Evolutionary conservation across 92 coral and sea anemone species (phyloP).

Genomic region (Epizoanthus illoricatus): DNA sequence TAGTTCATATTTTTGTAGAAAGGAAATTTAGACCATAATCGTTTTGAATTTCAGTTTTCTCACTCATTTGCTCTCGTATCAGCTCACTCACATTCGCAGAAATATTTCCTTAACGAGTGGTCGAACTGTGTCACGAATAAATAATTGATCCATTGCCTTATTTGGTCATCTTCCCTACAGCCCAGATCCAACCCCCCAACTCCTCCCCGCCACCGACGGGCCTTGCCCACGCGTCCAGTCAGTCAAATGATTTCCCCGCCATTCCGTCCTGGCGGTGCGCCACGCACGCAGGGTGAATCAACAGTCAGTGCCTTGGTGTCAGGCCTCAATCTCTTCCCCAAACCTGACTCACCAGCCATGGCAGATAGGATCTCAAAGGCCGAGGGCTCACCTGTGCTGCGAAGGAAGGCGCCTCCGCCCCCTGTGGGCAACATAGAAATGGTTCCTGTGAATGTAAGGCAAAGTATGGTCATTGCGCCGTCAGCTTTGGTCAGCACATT

Average conservation of each 20-base stretch:
- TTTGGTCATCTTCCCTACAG: slow-evolving; percentile 31
- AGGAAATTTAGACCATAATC: no score
- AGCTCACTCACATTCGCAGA: not conserved
- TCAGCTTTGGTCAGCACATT: slow-evolving; percentile 48
- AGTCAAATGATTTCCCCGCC: slow-evolving; percentile 79
- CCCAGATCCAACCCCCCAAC: slow-evolving; percentile 70
- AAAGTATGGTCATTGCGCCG: slow-evolving; percentile 66
- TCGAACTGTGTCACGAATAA: not conserved
- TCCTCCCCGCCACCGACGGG: slow-evolving; percentile 90
- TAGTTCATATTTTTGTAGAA: no score
- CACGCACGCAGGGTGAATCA: slow-evolving; percentile 57
- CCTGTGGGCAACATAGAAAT: slow-evolving; percentile 56
- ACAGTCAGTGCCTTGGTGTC: slow-evolving; percentile 72
- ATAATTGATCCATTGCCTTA: not conserved
- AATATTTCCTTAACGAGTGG: no score
- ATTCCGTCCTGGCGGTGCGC: slow-evolving; percentile 35
- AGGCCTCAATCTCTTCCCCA: slow-evolving; percentile 66
- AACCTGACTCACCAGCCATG: slow-evolving; percentile 47
- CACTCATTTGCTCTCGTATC: not conserved
- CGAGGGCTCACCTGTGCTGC: slow-evolving; percentile 65
- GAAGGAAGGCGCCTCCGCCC: slow-evolving; percentile 76
- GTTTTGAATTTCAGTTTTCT: no score
- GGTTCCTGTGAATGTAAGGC: slow-evolving; percentile 68
- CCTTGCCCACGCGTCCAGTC: slow-evolving; percentile 71
- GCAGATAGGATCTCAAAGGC: slow-evolving; percentile 48